Base-by-base conservation (phyloP, 35 echinoderm and acorn worm genomes). In the Chiridota heheva region DNA sequence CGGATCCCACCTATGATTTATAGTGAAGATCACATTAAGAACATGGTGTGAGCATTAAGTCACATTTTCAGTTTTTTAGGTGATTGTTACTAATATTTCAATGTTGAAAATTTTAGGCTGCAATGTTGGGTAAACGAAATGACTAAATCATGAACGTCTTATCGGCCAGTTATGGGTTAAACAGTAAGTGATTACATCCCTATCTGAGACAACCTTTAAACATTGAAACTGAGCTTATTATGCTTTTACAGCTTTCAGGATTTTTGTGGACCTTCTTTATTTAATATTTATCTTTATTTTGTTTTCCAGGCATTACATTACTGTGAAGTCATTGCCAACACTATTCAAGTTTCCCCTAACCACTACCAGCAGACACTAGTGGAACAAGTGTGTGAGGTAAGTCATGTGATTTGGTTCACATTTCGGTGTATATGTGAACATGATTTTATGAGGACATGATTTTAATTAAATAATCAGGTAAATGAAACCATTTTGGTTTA, bases 251-350 rank as follows among this genome's bases (percentile, higher is more conserved):
- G n/a, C n/a, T n/a, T n/a, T n/a, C n/a, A n/a, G n/a, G n/a, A n/a
- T n/a, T n/a, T n/a, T n/a, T n/a, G n/a, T n/a, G n/a, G n/a, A n/a
- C n/a, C n/a, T n/a, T n/a, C n/a, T n/a, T n/a, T n/a, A n/a, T n/a
- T n/a, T n/a, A n/a, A n/a, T n/a, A n/a, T n/a, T n/a, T n/a, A n/a
- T 31, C 53, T 42, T 18, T 44, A 7, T 69, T 12, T 51, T 16
- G 27, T 28, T 63, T 65, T 73, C 5, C 67, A 92, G 90, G 83
- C 90, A 40, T 63, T 92, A 15, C 68, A 69, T 63, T 92, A 92
- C 46, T 92, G 90, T 70, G 90, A 92, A 69, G 84, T 82, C 25
- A 86, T 92, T 42, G 83, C 84, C 20, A 86, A 86, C 0, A 62
- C 77, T 5, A 81, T 92, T 15, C 18, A 55, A 63, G 81, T 76